Conservation (phyloP, 2,797 vertebrate species). For the Lates japonicus region DNA sequence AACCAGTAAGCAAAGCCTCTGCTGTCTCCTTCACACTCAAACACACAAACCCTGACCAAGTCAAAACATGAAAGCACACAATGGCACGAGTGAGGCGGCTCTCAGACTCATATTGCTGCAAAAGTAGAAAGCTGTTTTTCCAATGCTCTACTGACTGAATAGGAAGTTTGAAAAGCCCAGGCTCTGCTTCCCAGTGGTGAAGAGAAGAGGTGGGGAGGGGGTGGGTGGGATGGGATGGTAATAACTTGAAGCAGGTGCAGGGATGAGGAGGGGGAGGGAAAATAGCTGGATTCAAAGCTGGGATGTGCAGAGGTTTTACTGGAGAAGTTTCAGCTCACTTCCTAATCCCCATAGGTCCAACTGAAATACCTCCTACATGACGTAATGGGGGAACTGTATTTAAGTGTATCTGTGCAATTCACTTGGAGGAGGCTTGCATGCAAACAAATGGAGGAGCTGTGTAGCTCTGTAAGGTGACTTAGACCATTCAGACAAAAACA, state of each 20-base stretch:
- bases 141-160: slow-evolving; percentile 66
- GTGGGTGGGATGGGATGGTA: slow-evolving; percentile 66
- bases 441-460: slow-evolving; percentile 82
- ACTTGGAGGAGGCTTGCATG: slow-evolving; percentile 34
- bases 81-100: slow-evolving; percentile 58
- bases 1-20: slow-evolving; percentile 65
- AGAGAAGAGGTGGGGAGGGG: slow-evolving; percentile 20
- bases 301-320: slow-evolving; percentile 80
- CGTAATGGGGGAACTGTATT: slow-evolving; percentile 73
- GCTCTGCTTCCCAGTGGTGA: slow-evolving; percentile 70
- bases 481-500: slow-evolving; percentile 45
- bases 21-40: slow-evolving; percentile 41
- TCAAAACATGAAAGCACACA: slow-evolving; percentile 70
- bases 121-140: slow-evolving; percentile 51
- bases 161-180: slow-evolving; percentile 78
- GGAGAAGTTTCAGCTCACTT: slow-evolving; percentile 67
- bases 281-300: slow-evolving; percentile 82
- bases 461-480: slow-evolving; percentile 56
- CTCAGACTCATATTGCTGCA: slow-evolving; percentile 28
- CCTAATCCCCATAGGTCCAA: slow-evolving; percentile 84
- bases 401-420: not conserved
- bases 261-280: slow-evolving; percentile 69
- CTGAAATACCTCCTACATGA: slow-evolving; percentile 85
- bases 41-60: slow-evolving; percentile 57
- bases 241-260: slow-evolving; percentile 90